Conservation (phyloP, 1,140 invertebrate genomes). For the Aporrectodea caliginosa region DNA sequence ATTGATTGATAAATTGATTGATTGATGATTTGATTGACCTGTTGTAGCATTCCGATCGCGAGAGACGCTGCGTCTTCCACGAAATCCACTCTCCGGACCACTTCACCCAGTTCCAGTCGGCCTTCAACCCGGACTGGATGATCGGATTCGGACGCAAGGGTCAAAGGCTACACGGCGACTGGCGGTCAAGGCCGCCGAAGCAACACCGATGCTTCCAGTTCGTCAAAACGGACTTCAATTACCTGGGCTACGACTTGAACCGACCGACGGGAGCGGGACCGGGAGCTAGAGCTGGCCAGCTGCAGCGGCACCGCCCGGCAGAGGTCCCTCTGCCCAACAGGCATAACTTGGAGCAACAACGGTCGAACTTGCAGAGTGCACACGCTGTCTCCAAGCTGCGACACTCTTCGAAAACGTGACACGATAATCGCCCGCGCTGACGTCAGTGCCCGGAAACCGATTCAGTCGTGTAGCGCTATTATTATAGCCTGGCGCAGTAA, state of each 20-base stretch:
- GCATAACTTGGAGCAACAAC: too few relatives aligned
- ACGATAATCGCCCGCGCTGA: too few relatives aligned
- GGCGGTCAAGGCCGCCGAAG: neutral
- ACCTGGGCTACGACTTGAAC: conserved; percentile 5
- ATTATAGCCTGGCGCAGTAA: too few relatives aligned
- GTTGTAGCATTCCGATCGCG: conserved; percentile 6
- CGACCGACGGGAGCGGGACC: neutral
- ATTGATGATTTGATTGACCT: too few relatives aligned
- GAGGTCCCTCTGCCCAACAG: neutral
- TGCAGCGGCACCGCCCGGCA: neutral
- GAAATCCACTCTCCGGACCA: conserved; percentile 6
- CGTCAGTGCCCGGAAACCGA: too few relatives aligned
- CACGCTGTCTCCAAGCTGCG: too few relatives aligned
- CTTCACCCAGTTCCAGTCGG: conserved; percentile 14
- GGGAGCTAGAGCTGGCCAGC: neutral
- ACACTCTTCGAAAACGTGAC: too few relatives aligned
- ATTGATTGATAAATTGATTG: too few relatives aligned
- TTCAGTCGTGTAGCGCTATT: too few relatives aligned
- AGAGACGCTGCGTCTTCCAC: neutral
- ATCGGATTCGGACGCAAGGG: conserved; percentile 7
- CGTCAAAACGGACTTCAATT: conserved; percentile 8
- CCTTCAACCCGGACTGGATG: neutral
- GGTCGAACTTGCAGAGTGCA: too few relatives aligned
- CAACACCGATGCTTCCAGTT: conserved; percentile 7
- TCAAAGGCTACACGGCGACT: neutral